Percentiles rank a stretch among this genome's conserved stretches.
Conservation (phyloP, 2,888 invertebrate species). For the Elegia similella region DNA sequence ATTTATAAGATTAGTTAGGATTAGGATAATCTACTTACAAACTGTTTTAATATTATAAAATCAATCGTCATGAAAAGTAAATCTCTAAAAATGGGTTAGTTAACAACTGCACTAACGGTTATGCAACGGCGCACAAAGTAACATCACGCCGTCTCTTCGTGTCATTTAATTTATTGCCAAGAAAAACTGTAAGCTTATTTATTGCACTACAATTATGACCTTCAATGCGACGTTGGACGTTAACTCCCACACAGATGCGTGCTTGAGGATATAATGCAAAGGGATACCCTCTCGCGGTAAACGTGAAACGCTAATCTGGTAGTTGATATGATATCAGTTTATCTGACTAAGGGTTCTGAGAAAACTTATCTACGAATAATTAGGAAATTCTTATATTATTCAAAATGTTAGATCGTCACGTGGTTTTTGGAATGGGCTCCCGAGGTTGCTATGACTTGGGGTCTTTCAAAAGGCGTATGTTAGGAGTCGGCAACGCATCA, state of each 20-base stretch:
- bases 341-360: no score
- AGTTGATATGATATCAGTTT: background rate
- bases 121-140: background rate
- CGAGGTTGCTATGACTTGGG: no score
- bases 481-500: no score
- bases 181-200: constrained; percentile 36
- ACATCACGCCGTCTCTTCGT: background rate
- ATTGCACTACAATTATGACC: constrained; percentile 44
- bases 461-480: no score
- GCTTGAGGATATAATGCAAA: constrained; percentile 35
- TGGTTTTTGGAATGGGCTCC: no score
- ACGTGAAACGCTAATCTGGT: constrained; percentile 3
- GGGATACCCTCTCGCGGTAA: constrained; percentile 31
- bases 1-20: no score
- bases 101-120: background rate
- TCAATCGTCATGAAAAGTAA: background rate
- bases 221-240: constrained; percentile 35
- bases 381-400: no score
- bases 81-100: background rate
- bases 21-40: no score
- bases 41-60: no score
- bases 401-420: no score
- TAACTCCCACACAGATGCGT: constrained; percentile 39
- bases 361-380: no score
- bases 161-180: constrained; percentile 12